phyloP scores from a whole-genome alignment of 2,113 vertebrate species.

The Tragelaphus imberbis region DNA sequence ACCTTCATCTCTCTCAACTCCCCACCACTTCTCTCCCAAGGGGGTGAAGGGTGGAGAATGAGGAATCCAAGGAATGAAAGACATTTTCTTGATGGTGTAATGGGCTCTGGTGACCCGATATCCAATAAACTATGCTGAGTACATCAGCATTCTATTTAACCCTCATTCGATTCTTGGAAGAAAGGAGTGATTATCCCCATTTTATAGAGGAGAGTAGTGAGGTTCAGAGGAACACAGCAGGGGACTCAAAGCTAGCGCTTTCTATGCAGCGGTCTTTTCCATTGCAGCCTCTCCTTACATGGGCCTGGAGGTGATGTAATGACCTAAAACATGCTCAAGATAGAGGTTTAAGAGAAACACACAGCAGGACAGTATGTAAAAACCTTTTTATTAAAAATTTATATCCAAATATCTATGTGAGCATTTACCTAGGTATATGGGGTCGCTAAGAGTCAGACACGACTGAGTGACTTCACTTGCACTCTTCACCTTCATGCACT shows the following conservation, averaged over 20 bases:
- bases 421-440: not conserved
- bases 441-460: too few relatives aligned
- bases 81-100: not conserved
- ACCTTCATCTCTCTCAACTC: not conserved
- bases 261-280: not conserved
- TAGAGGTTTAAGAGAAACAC: not conserved
- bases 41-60: not conserved
- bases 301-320: not conserved
- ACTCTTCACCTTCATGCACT: too few relatives aligned
- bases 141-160: not conserved
- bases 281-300: not conserved
- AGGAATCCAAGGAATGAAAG: not conserved
- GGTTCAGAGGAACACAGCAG: not conserved
- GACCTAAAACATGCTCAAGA: not conserved
- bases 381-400: not conserved
- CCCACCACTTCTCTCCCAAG: not conserved
- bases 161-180: not conserved
- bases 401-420: not conserved
- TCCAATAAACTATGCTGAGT: not conserved
- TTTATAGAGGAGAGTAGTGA: not conserved
- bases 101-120: not conserved
- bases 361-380: not conserved
- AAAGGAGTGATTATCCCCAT: not conserved
- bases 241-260: not conserved
- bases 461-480: too few relatives aligned